phyloP scores from a whole-genome alignment of 2,888 invertebrate species.

The Bombylius major region DNA sequence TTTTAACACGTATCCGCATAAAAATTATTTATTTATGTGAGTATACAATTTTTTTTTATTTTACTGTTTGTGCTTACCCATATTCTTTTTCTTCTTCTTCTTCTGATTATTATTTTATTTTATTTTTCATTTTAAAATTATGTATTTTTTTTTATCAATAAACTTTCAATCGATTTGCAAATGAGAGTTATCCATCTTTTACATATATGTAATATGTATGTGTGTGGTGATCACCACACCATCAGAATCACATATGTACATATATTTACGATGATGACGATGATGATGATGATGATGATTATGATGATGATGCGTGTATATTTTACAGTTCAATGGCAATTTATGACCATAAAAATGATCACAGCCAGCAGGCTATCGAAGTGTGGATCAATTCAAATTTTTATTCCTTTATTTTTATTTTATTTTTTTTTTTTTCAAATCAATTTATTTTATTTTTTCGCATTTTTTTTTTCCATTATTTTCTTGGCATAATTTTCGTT shows the following conservation, averaged over 20 bases:
- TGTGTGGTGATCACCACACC: background rate
- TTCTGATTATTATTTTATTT: too few relatives aligned
- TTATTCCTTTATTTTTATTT: background rate
- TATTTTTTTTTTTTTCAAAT: background rate
- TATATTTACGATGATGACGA: background rate
- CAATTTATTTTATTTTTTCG: background rate
- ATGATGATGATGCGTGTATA: background rate
- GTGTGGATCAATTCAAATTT: slow-evolving; percentile 4
- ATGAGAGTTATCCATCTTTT: slow-evolving; percentile 3
- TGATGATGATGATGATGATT: background rate
- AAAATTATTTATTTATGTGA: background rate
- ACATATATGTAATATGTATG: too few relatives aligned
- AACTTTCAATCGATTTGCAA: slow-evolving; percentile 2
- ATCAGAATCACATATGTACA: background rate
- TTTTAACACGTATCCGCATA: background rate
- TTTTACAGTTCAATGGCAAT: slow-evolving; percentile 4
- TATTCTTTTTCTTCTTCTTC: too few relatives aligned
- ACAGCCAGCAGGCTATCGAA: slow-evolving; percentile 6
- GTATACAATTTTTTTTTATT: too few relatives aligned
- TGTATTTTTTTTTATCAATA: background rate
- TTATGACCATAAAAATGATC: slow-evolving; percentile 7
- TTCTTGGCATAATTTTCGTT: too few relatives aligned
- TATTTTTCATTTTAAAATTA: too few relatives aligned
- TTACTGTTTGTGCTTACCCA: too few relatives aligned
- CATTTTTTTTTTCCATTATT: too few relatives aligned